phyloP scores from a whole-genome alignment of 2,113 vertebrate genomes.

The Bothrops jararaca region DNA sequence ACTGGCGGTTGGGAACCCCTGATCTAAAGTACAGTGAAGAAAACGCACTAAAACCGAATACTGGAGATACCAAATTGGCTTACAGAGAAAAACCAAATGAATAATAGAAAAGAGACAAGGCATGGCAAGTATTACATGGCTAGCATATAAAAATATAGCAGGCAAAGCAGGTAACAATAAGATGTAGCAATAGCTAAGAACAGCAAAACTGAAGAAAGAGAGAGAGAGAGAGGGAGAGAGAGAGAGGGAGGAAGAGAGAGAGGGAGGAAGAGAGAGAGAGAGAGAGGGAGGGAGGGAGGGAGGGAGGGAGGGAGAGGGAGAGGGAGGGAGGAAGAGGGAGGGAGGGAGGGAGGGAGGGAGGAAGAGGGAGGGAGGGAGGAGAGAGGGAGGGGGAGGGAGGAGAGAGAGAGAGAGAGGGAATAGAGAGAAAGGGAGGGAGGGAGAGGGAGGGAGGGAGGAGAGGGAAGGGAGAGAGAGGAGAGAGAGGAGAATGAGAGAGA shows the following conservation, averaged over 20 bases:
- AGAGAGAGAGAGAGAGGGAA: neutral
- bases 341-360: neutral
- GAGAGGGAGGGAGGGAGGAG: neutral
- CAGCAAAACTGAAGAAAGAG: neutral
- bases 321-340: neutral
- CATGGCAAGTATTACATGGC: neutral
- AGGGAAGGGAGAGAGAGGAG: neutral
- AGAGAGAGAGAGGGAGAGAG: no score
- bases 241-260: no score
- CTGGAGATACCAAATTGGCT: neutral
- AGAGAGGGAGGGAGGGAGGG: no score
- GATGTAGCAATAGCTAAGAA: neutral
- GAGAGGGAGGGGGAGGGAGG: no score
- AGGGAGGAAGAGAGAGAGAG: neutral
- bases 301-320: neutral
- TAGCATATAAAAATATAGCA: neutral
- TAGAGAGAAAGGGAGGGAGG: neutral
- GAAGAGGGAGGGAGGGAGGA: neutral
- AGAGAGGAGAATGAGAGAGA: neutral
- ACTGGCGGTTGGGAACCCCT: no score
- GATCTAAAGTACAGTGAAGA: neutral
- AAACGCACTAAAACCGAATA: neutral
- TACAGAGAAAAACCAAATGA: neutral
- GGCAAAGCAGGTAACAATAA: neutral
- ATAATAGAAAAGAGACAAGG: neutral